These are phyloP conservation scores for Anarrhichthys ocellatus DNA, from an alignment of 2,113 vertebrate species.

Conservation along the genomic window DNA sequence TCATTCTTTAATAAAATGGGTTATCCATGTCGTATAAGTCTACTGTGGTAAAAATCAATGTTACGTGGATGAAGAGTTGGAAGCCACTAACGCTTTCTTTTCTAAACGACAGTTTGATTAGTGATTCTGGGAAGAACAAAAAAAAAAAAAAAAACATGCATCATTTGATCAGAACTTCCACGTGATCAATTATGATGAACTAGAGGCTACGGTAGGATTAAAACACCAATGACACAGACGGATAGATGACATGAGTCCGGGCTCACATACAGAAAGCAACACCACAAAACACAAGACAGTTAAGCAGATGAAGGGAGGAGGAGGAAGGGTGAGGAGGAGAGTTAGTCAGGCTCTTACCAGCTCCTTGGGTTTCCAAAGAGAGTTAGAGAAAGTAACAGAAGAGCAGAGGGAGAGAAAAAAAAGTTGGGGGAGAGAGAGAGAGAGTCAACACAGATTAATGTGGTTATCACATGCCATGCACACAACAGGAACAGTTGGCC, in stretches of 20 bases:
- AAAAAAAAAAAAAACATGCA: conserved; percentile 17
- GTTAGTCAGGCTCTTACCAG: conserved; percentile 91
- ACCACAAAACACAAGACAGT: conserved; percentile 45
- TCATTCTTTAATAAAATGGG: not conserved
- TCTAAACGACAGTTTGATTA: conserved; percentile 66
- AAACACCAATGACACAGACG: conserved; percentile 48
- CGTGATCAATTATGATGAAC: conserved; percentile 48
- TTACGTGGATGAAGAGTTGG: conserved; percentile 40
- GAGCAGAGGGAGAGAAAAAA: conserved; percentile 71
- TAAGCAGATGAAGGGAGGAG: conserved; percentile 49
- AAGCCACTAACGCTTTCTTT: conserved; percentile 32
- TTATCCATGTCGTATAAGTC: conserved; percentile 2
- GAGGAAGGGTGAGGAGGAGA: conserved; percentile 50
- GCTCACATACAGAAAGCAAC: conserved; percentile 3
- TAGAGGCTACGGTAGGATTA: conserved; percentile 41
- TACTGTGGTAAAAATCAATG: conserved; percentile 30
- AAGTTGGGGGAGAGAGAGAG: conserved; percentile 60
- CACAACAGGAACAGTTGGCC: conserved; percentile 79
- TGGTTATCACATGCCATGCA: conserved; percentile 91
- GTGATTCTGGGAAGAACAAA: conserved; percentile 53
- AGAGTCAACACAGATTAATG: conserved; percentile 87
- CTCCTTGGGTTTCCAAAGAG: conserved; percentile 92
- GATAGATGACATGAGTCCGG: not conserved
- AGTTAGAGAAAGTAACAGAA: conserved; percentile 78
- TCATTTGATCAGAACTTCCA: conserved; percentile 44